A percentile compares a stretch with the other conserved stretches of the same genome.
Evolutionary conservation across 2,797 vertebrate genomes (phyloP).

Genomic region (Stomatorhinus walkeri): DNA sequence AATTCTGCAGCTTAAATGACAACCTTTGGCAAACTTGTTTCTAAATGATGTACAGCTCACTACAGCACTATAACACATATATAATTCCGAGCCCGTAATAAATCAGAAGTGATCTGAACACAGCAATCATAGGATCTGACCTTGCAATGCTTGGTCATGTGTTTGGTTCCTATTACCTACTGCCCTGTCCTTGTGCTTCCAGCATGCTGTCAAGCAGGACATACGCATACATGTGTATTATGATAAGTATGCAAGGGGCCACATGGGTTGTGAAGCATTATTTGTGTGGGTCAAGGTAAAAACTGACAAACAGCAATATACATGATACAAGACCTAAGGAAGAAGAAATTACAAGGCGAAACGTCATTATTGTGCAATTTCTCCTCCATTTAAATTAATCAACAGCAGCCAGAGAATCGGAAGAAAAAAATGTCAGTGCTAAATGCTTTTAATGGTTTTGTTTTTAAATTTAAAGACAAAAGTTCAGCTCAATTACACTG

Average conservation of each 20-base stretch:
- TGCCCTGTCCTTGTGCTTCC: neutral
- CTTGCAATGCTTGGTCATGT: neutral
- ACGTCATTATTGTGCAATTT: neutral
- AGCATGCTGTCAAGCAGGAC: neutral
- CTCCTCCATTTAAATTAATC: neutral
- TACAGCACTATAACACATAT: neutral
- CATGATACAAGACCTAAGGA: neutral
- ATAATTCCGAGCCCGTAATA: neutral
- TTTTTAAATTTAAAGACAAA: neutral
- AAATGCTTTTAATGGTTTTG: neutral
- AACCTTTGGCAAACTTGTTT: neutral
- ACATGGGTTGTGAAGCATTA: neutral
- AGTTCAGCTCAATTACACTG: neutral
- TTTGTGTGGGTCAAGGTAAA: neutral
- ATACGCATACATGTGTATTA: neutral
- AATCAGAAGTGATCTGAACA: neutral
- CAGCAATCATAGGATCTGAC: neutral
- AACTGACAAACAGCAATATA: neutral
- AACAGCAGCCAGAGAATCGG: neutral
- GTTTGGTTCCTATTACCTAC: neutral
- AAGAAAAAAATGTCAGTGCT: neutral
- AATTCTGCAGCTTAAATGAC: neutral
- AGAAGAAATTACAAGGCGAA: neutral
- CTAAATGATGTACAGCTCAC: neutral
- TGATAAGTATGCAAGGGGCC: neutral